Evolutionary conservation across 2,797 vertebrate species (phyloP).

Genomic region (Carapus acus): DNA sequence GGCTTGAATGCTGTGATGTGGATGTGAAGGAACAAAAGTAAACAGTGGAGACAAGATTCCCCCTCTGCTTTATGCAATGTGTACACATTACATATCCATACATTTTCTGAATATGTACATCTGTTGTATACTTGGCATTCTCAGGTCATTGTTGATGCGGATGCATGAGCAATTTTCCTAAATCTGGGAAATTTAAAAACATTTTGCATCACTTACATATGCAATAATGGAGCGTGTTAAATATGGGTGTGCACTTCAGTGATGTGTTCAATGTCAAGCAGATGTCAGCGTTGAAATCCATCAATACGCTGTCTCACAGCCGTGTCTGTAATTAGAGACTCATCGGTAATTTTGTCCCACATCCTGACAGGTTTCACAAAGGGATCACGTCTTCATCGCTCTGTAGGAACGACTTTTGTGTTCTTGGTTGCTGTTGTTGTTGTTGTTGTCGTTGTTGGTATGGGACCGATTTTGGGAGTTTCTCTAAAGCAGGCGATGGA

Average conservation of each 20-base stretch:
- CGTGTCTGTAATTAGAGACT: neutral
- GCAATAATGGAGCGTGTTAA: no score
- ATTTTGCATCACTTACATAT: no score
- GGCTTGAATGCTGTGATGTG: no score
- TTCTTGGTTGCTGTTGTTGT: neutral
- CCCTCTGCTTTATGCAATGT: no score
- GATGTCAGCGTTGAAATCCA: neutral
- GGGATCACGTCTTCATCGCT: conserved; percentile 3
- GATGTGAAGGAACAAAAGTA: no score
- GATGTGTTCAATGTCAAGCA: neutral
- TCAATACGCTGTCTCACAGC: neutral
- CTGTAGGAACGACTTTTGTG: conserved; percentile 18
- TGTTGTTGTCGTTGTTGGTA: conserved; percentile 6
- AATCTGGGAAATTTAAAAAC: conserved; percentile 10
- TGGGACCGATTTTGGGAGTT: conserved; percentile 35
- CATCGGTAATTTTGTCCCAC: conserved; percentile 2
- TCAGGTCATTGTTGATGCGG: conserved; percentile 1
- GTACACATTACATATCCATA: no score
- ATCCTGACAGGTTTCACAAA: neutral
- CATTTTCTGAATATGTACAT: no score
- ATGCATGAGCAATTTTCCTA: no score
- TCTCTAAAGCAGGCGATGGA: conserved; percentile 35
- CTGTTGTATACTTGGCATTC: no score
- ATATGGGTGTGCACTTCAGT: neutral
- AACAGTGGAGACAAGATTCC: no score